Evolutionary conservation across 1,140 invertebrate species (phyloP).

Genomic region (Asbolus verrucosus): DNA sequence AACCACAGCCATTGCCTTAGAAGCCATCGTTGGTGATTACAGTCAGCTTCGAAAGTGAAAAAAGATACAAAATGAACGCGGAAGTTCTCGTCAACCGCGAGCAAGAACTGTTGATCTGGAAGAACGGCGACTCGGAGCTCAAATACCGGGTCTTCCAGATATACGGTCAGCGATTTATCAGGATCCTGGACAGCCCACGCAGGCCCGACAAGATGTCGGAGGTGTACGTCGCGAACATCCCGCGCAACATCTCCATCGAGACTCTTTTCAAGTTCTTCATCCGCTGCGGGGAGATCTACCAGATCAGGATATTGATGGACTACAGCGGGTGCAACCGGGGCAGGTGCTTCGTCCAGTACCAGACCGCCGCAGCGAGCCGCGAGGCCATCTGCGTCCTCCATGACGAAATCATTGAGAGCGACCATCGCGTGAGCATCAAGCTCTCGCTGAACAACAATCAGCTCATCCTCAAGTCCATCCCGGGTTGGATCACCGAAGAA

Average conservation of each 20-base stretch:
- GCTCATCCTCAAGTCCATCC: conserved; percentile 13
- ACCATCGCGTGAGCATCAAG: conserved; percentile 3
- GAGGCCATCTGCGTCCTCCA: conserved; percentile 46
- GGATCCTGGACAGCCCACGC: background rate
- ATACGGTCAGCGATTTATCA: background rate
- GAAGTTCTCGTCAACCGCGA: background rate
- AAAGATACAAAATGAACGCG: no score
- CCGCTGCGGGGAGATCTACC: conserved; percentile 67
- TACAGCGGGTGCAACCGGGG: conserved; percentile 84
- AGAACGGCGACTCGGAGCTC: background rate
- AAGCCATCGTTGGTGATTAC: no score
- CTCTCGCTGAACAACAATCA: conserved; percentile 15
- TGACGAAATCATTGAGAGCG: background rate
- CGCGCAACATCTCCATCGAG: conserved; percentile 80
- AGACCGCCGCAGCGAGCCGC: background rate
- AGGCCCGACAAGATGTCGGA: conserved; percentile 70
- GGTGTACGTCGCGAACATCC: conserved; percentile 87
- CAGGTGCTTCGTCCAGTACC: conserved; percentile 12
- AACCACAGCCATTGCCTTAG: no score
- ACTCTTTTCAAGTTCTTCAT: conserved; percentile 82
- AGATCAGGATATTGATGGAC: conserved; percentile 83
- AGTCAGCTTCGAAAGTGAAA: no score
- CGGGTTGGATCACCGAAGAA: background rate
- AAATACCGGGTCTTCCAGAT: conserved; percentile 18
- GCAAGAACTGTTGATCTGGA: background rate